A percentile compares a stretch with the other conserved stretches of the same genome.
Conservation (phyloP, 1,140 invertebrate species). For the Chironomus tepperi region DNA sequence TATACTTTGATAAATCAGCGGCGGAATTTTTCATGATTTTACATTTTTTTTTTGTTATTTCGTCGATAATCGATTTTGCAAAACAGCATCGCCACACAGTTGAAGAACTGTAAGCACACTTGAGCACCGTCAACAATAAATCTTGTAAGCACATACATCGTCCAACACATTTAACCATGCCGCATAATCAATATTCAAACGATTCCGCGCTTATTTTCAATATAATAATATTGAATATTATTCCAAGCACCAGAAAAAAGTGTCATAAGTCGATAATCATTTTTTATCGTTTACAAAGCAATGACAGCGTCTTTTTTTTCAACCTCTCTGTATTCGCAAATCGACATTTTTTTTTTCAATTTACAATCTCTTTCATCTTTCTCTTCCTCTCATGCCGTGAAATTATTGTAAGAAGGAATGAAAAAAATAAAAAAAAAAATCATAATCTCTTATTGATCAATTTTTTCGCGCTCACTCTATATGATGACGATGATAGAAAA, state of each 20-base stretch:
- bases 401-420: not conserved
- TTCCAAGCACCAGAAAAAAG: not conserved
- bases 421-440: not conserved
- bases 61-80: too few relatives aligned
- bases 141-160: not conserved
- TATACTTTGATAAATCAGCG: too few relatives aligned
- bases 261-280: conserved; percentile 3
- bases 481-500: not conserved
- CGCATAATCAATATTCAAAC: not conserved
- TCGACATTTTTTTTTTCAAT: too few relatives aligned
- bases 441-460: not conserved
- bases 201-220: not conserved
- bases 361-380: not conserved
- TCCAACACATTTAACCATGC: not conserved
- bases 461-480: not conserved
- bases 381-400: not conserved
- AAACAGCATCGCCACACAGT: too few relatives aligned
- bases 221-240: not conserved
- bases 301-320: not conserved
- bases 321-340: not conserved
- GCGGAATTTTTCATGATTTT: too few relatives aligned
- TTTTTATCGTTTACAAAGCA: not conserved
- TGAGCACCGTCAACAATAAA: not conserved
- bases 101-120: too few relatives aligned
- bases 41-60: too few relatives aligned